Conservation (phyloP, 2,797 vertebrate species). For the Tokudaia muenninki region DNA sequence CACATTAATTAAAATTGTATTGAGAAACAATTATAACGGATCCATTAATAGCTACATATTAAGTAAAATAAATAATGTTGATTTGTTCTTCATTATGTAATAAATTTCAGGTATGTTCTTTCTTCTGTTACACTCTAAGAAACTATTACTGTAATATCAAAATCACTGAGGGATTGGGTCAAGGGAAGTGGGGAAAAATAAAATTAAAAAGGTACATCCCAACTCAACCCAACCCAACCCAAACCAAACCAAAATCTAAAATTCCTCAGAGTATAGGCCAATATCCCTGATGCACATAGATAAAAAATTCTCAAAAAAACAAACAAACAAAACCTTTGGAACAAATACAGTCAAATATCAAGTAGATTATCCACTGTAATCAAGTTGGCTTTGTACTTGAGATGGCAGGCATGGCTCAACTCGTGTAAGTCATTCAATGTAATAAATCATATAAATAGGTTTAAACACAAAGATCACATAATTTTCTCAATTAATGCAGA, state of each 20-base stretch:
- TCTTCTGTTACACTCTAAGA: not conserved
- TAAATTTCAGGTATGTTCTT: not conserved
- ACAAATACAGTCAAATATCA: not conserved
- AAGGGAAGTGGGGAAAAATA: not conserved
- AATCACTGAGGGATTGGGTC: not conserved
- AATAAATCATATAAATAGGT: not conserved
- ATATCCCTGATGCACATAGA: not conserved
- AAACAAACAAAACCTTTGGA: not conserved
- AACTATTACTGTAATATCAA: not conserved
- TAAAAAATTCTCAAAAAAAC: not conserved
- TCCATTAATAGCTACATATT: not conserved
- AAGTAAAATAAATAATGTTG: conserved; percentile 45
- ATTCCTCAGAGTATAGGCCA: not conserved
- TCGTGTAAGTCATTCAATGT: not conserved
- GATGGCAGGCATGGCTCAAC: not conserved
- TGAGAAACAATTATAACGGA: not conserved
- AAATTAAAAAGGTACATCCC: not conserved
- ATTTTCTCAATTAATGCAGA: not conserved
- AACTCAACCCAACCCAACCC: too few relatives aligned
- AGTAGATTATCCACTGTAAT: not conserved
- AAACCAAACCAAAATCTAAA: not conserved
- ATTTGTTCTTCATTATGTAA: not conserved
- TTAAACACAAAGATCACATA: not conserved
- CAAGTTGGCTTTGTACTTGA: not conserved
- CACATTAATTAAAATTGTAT: not conserved